Conservation (phyloP, 2,113 vertebrate genomes). For the Eulemur macaco region DNA sequence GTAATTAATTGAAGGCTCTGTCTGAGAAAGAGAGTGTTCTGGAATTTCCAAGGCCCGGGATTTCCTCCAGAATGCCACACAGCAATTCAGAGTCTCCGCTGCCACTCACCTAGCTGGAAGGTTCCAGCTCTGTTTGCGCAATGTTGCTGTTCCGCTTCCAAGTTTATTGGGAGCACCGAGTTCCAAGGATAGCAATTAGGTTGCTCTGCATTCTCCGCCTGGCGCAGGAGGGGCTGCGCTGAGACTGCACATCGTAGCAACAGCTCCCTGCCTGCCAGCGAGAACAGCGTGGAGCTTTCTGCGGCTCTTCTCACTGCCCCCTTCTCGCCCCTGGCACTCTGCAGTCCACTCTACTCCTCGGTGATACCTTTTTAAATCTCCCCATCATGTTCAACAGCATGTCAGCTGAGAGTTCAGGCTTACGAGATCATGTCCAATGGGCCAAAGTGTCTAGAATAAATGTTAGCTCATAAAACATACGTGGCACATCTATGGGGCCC, state of each 20-base stretch:
- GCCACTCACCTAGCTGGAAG: not conserved
- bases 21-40: not conserved
- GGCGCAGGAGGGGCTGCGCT: not conserved
- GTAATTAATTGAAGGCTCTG: constrained; percentile 6
- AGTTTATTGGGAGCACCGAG: not conserved
- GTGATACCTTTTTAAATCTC: constrained; percentile 50
- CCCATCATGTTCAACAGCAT: constrained; percentile 56
- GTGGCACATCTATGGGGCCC: not conserved
- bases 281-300: not conserved
- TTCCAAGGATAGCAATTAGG: constrained; percentile 41
- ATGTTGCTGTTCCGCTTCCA: not conserved
- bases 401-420: constrained; percentile 44
- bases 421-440: constrained; percentile 40
- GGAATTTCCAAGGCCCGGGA: not conserved
- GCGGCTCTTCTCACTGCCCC: not conserved
- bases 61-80: not conserved
- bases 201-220: not conserved
- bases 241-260: not conserved
- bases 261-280: not conserved
- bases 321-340: constrained; percentile 45
- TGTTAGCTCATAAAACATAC: constrained; percentile 64
- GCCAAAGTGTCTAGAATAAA: constrained; percentile 66
- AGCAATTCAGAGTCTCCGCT: not conserved
- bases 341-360: not conserved
- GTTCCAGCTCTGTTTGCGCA: not conserved